These are phyloP conservation scores for Apodemia zela DNA, from an alignment of 2,888 invertebrate genomes.

Conservation along the genomic window DNA sequence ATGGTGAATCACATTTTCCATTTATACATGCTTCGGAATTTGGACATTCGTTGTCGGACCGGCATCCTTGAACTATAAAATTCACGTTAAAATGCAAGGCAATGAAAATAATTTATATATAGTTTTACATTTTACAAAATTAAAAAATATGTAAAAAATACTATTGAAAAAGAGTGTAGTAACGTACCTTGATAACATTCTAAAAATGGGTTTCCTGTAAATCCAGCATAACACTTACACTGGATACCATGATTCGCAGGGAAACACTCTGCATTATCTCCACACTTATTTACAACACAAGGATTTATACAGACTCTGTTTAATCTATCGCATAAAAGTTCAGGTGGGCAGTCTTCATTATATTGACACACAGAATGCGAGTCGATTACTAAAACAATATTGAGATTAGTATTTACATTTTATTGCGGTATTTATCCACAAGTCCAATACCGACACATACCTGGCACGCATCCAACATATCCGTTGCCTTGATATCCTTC, in stretches of 20 bases:
- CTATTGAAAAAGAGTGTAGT: neutral
- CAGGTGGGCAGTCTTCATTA: slow-evolving; percentile 94
- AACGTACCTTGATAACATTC: slow-evolving; percentile 83
- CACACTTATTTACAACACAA: slow-evolving; percentile 89
- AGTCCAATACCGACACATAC: slow-evolving; percentile 59
- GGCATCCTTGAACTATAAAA: slow-evolving; percentile 84
- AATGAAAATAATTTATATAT: neutral
- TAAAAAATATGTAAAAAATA: neutral
- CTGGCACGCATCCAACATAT: slow-evolving; percentile 88
- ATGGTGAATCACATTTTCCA: slow-evolving; percentile 87
- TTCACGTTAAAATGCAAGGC: neutral
- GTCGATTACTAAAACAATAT: slow-evolving; percentile 50
- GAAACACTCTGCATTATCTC: slow-evolving; percentile 89
- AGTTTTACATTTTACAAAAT: neutral
- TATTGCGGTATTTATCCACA: neutral
- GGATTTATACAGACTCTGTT: slow-evolving; percentile 92
- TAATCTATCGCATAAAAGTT: slow-evolving; percentile 90
- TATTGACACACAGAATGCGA: slow-evolving; percentile 87
- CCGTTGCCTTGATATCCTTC: slow-evolving; percentile 94
- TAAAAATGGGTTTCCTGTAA: slow-evolving; percentile 87
- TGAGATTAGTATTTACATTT: slow-evolving; percentile 5
- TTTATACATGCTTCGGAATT: slow-evolving; percentile 88
- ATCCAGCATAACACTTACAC: slow-evolving; percentile 87
- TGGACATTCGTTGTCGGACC: slow-evolving; percentile 85
- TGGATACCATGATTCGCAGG: slow-evolving; percentile 88